These are phyloP conservation scores for Somateria mollissima DNA, from an alignment of 2,797 vertebrate species.

Conservation along the genomic window DNA sequence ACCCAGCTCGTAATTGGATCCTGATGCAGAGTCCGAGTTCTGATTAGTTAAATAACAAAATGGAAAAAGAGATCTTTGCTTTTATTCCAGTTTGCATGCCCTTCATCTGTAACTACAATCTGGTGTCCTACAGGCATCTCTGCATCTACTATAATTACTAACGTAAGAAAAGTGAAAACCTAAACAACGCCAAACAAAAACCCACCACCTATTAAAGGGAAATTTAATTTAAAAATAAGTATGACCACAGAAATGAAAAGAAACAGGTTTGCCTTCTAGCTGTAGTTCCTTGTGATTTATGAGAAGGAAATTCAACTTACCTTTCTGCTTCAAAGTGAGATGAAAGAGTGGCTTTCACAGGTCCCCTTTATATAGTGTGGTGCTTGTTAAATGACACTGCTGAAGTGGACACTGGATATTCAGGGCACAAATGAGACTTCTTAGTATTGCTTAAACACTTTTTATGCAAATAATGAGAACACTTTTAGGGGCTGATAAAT, in stretches of 20 bases:
- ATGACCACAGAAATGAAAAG: neutral
- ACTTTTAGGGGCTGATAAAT: neutral
- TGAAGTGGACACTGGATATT: neutral
- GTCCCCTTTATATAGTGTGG: slow-evolving; percentile 24
- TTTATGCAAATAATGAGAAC: slow-evolving; percentile 19
- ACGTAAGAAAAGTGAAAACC: neutral
- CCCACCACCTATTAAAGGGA: neutral
- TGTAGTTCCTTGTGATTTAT: slow-evolving; percentile 15
- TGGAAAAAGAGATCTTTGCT: neutral
- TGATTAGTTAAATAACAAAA: neutral
- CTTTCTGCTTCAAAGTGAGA: neutral
- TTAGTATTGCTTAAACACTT: neutral
- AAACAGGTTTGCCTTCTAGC: neutral
- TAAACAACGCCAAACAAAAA: neutral
- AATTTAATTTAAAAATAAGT: slow-evolving; percentile 12
- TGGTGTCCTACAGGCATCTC: slow-evolving; percentile 16
- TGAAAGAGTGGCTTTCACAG: neutral
- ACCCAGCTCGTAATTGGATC: slow-evolving; percentile 37
- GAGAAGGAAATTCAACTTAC: slow-evolving; percentile 56
- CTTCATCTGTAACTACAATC: slow-evolving; percentile 33
- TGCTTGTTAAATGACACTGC: neutral
- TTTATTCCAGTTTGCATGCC: slow-evolving; percentile 34
- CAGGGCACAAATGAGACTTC: neutral
- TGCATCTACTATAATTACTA: neutral
- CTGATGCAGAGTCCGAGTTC: slow-evolving; percentile 22